Evolutionary conservation across 2,797 vertebrate genomes (phyloP).

Genomic region (Hypotaenidia philippensis): DNA sequence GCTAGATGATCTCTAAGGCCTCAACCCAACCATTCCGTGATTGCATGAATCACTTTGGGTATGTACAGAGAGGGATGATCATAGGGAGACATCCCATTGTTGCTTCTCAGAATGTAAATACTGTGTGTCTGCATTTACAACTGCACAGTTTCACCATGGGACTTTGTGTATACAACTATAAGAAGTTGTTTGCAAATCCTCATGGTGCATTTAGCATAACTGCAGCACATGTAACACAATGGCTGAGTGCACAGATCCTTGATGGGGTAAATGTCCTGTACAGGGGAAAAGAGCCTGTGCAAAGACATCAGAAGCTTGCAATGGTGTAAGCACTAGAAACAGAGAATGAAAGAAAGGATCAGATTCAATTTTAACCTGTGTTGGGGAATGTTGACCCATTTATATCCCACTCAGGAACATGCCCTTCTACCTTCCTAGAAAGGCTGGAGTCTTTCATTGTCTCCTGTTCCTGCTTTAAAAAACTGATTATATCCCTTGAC

Average conservation of each 20-base stretch:
- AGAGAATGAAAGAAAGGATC: background rate
- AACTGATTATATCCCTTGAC: background rate
- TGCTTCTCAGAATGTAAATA: background rate
- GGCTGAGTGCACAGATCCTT: background rate
- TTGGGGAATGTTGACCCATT: background rate
- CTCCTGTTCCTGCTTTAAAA: background rate
- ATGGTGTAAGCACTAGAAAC: background rate
- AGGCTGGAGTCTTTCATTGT: background rate
- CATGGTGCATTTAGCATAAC: background rate
- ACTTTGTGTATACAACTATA: background rate
- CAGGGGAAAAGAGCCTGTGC: background rate
- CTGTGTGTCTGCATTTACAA: background rate
- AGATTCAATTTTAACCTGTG: background rate
- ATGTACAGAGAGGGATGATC: background rate
- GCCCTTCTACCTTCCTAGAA: background rate
- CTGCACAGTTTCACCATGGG: background rate
- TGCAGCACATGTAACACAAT: background rate
- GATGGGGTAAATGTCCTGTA: background rate
- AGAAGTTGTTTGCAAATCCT: background rate
- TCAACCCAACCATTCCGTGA: too few relatives aligned
- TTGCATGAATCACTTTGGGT: background rate
- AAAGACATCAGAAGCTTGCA: background rate
- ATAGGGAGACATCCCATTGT: accelerated
- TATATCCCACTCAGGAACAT: background rate
- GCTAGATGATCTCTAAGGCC: too few relatives aligned